Conservation (phyloP, 2,113 vertebrate species). For the Phoenicopterus ruber region DNA sequence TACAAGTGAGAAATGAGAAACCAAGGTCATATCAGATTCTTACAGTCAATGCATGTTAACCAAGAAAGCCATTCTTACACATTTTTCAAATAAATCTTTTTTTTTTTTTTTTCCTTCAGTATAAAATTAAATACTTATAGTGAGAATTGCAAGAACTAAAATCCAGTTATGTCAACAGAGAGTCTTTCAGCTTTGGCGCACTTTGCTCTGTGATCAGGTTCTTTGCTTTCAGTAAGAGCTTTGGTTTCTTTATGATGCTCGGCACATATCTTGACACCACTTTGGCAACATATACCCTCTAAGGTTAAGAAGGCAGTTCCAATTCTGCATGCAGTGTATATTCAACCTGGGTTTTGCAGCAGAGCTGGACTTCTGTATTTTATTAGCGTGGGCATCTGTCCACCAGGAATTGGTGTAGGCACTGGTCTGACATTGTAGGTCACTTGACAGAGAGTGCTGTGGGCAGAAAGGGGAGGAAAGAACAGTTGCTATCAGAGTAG, state of each 20-base stretch:
- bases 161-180: background rate
- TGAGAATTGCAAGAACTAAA: background rate
- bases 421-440: background rate
- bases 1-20: background rate
- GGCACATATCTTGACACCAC: background rate
- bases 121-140: background rate
- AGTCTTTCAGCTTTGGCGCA: background rate
- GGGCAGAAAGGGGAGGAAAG: background rate
- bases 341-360: background rate
- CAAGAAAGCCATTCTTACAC: background rate
- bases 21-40: background rate
- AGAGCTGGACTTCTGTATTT: background rate
- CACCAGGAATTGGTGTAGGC: background rate
- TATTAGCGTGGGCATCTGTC: background rate
- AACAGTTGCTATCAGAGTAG: background rate
- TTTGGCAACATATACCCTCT: background rate
- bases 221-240: background rate
- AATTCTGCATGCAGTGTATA: background rate
- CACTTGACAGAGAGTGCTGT: background rate
- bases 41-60: background rate
- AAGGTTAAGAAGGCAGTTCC: background rate
- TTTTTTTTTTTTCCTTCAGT: background rate
- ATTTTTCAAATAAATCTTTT: background rate
- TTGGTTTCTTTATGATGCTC: background rate
- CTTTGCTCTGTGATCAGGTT: background rate